Conservation (phyloP, 2,113 vertebrate species). For the Uria lomvia region DNA sequence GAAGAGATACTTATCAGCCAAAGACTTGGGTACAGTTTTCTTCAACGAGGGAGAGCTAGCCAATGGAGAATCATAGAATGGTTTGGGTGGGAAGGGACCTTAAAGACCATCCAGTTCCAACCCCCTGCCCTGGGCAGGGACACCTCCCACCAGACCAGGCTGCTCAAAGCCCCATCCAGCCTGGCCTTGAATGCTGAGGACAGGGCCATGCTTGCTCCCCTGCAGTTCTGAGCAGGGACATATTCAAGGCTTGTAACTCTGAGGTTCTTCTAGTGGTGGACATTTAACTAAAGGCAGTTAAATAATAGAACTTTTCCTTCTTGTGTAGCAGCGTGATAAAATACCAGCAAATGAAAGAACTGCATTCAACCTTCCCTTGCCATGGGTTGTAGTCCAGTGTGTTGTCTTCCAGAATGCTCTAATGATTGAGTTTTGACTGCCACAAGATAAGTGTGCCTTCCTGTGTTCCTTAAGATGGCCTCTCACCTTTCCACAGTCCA, state of each 20-base stretch:
- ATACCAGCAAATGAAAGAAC: background rate
- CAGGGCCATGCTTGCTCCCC: background rate
- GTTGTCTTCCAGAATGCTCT: background rate
- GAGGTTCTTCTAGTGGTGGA: background rate
- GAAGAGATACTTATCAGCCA: background rate
- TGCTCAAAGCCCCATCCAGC: no score
- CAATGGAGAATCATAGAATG: background rate
- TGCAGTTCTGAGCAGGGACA: background rate
- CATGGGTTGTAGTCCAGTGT: background rate
- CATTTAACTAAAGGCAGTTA: background rate
- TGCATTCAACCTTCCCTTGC: background rate
- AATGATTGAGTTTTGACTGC: background rate
- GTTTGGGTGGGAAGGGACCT: no score
- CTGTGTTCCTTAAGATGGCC: background rate
- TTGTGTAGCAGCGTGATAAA: background rate
- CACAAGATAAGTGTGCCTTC: background rate
- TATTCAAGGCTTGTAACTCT: background rate
- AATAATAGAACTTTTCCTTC: background rate
- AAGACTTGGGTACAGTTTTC: fast-evolving
- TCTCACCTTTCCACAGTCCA: background rate
- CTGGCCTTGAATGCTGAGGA: background rate
- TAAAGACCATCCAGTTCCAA: no score
- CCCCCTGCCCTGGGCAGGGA: no score
- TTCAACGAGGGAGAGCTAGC: background rate
- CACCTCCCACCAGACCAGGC: no score